Evolutionary conservation across 2,888 invertebrate species (phyloP), one percentile per base, ranked within the genome.

Genomic region (Disparrhopalites patrizii): DNA sequence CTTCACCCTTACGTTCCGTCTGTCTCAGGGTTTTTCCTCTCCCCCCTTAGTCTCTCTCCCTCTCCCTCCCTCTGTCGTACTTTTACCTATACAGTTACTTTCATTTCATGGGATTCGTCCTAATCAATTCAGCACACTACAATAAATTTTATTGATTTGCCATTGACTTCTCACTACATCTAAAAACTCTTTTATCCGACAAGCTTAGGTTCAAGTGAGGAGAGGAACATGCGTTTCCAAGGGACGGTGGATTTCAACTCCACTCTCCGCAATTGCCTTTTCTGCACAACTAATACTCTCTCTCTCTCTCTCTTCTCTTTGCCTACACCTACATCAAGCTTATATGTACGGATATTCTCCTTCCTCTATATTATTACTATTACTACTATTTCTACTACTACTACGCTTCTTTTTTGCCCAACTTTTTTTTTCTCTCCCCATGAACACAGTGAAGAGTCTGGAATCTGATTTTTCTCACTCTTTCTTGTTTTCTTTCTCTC

Each of bases 111-210:
- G 67, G 70, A 70, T 71, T 71, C 74, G 65, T 66, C 66, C 68
- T 70, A 70, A 74, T 74, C 71, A 74, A 74, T 74, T 74, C 74
- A 73, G 70, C 73, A 73, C 70, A 69, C 71, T 68, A 72, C 70
- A 70, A 72, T 74, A 74, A 74, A 74, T 72, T 70, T 70, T 73
- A 74, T 74, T 68, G 73, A 74, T 74, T 74, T 70, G 65, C 74
- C 70, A 72, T 74, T 72, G 68, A 71, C 61, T 61, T 61, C 51
- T 61, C 61, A 61, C 51, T 51, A 61, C 61, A 61, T 61, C 50
- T 61, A 61, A 61, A 61, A 61, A 61, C 52, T 61, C 61, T 51
- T 61, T 61, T 61, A 61, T 61, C 61, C 51, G 50, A 23, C 51
- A 38, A 40, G 3, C 57, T 67, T 62, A 43, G 54, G 43, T 36